Base-by-base conservation (phyloP, 2,113 vertebrate species). In the Plectropomus leopardus region DNA sequence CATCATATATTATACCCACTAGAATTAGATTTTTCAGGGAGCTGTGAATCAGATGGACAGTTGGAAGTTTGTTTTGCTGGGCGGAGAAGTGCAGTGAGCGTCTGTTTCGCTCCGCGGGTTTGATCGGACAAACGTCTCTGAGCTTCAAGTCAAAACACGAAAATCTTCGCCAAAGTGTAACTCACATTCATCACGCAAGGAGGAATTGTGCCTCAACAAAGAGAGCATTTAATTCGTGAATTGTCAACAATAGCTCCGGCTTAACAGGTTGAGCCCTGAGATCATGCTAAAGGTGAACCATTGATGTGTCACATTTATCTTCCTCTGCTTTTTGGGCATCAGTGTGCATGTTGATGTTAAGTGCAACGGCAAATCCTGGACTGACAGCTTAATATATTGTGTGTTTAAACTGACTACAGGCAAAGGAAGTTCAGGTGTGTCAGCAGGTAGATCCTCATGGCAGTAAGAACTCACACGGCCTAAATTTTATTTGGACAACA, bases 61-160 rank as follows among this genome's bases (percentile, higher is more conserved):
- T 55, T 65, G 48, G 50, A 82, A 59, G n/a, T 78, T 55, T 75
- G 36, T 68, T 78, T 81, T 74, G 30, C 71, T 21, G 61, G 47
- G 73, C 72, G 28, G 42, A 68, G 71, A 64, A 1, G 5, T 13
- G 36, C 53, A 80, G 40, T 30, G 58, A 48, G 44, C 48, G 58
- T 79, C n/a, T 77, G 85, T 71, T 85, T 86, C 26, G 14, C 28
- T 78, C 45, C 50, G 57, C 59, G 68, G 63, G 75, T 76, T 78
- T 57, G 75, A 83, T 83, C 15, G 4, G 68, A 71, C 60, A 78
- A 78, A 83, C 60, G 76, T 81, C 68, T 76, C 68, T n/a, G 32
- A 50, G 50, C 47, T 79, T 93, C 92, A 89, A 83, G 88, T 93
- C 86, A 83, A 88, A 91, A 90, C 94, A 88, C 4, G 88, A 86